phyloP scores from a whole-genome alignment of 2,888 invertebrate species.

The Itoplectis maculator region DNA sequence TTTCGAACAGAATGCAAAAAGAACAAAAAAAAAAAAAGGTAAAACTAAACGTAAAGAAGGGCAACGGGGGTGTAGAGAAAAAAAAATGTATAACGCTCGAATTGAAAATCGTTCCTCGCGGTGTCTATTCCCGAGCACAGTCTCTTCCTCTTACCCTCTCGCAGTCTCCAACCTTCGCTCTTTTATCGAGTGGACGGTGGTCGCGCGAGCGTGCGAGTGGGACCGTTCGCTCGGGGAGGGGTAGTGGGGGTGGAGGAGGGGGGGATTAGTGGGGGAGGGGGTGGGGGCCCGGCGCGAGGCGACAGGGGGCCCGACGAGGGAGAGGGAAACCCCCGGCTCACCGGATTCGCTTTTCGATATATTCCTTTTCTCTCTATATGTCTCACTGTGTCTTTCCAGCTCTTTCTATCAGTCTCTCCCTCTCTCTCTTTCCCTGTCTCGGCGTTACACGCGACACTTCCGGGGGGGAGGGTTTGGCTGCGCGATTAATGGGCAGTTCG shows the following conservation, averaged over 20 bases:
- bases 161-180: slow-evolving; percentile 65
- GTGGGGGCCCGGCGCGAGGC: slow-evolving; percentile 13
- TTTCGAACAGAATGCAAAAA: slow-evolving; percentile 18
- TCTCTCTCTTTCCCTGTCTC: too few species aligned
- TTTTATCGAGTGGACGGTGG: slow-evolving; percentile 64
- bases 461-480: slow-evolving; percentile 38
- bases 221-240: slow-evolving; percentile 48
- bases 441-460: slow-evolving; percentile 58
- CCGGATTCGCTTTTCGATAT: slow-evolving; percentile 26
- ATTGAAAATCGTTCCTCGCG: slow-evolving; percentile 38
- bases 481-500: background rate
- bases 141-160: slow-evolving; percentile 68
- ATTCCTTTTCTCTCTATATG: slow-evolving; percentile 37
- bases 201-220: slow-evolving; percentile 55
- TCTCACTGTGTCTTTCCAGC: slow-evolving; percentile 24
- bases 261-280: slow-evolving; percentile 44
- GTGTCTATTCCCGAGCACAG: slow-evolving; percentile 63
- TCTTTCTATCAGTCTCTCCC: slow-evolving; percentile 28
- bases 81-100: slow-evolving; percentile 44
- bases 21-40: slow-evolving; percentile 24
- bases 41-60: slow-evolving; percentile 7
- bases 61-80: background rate
- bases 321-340: slow-evolving; percentile 28
- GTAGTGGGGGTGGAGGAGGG: slow-evolving; percentile 51
- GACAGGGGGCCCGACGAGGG: slow-evolving; percentile 37